Base-by-base conservation (phyloP, 2,113 vertebrate genomes). In the Neofelis nebulosa region DNA sequence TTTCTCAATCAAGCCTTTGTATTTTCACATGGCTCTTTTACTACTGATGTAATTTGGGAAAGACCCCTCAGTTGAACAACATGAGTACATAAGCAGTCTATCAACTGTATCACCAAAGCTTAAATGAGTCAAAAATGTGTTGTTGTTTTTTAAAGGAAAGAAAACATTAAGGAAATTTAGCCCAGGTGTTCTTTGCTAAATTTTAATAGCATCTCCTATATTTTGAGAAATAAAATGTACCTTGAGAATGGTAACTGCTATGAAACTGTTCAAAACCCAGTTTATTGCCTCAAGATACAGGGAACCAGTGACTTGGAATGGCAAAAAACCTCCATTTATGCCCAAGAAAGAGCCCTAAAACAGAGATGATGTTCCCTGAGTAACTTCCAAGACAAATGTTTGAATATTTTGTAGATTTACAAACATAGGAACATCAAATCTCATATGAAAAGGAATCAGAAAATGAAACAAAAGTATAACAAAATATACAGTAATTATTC, bases 391-490 rank as follows among this genome's bases (percentile, higher is more conserved):
- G 36, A 61, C 19, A 93, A 79, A 80, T 36, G 5, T 73, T 87
- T 52, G 41, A 91, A 41, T 86, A 83, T 50, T 86, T 74, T 69
- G 25, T 73, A 93, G 73, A 71, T 78, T 82, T 94, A 86, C 4
- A 96, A 86, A 79, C n/a, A 79, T 19, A 50, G 13, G 41, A 82
- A 96, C 41, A 71, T 78, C 3, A 89, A 84, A 89, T 80, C 6
- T 63, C 12, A 41, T 66, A 15, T 65, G 68, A 93, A 85, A 96
- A 91, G 7, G 21, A 83, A 69, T 86, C 11, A 79, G 6, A 78
- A 91, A 50, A 88, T 73, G 61, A 95, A 96, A 88, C 4, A 87
- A 92, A 96, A 61, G 25, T 69, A 80, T 45, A 50, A 88, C 65
- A 41, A 94, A 89, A 84, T 33, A 38, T 50, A 10, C 15, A 78